phyloP scores from a whole-genome alignment of 1,140 invertebrate genomes.

The Drosophila ohnishii region DNA sequence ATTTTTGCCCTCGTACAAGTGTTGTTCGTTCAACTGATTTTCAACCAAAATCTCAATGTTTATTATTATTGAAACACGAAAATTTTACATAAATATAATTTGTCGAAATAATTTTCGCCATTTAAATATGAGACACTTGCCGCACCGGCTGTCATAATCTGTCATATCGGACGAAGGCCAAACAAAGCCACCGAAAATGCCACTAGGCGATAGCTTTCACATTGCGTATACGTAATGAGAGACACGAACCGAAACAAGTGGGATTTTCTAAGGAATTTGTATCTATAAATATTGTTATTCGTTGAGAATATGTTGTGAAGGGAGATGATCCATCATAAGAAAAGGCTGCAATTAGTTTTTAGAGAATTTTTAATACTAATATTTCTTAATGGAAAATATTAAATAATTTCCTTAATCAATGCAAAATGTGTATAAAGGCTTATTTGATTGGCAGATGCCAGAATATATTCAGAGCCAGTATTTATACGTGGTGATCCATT shows the following conservation, averaged over 20 bases:
- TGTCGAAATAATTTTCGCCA: conserved; percentile 34
- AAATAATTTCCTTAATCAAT: background rate
- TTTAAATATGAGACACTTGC: conserved; percentile 60
- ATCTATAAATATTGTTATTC: conserved; percentile 21
- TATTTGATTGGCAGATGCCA: conserved; percentile 49
- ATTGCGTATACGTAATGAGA: conserved; percentile 57
- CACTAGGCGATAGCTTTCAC: conserved; percentile 36
- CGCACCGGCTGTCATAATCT: conserved; percentile 75
- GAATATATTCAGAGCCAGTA: conserved; percentile 10
- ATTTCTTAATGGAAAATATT: background rate
- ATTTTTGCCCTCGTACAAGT: conserved; percentile 48
- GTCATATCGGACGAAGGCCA: conserved; percentile 67
- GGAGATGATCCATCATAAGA: conserved; percentile 16
- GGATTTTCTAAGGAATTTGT: conserved; percentile 46
- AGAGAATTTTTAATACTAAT: background rate
- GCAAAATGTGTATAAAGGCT: background rate
- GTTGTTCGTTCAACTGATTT: conserved; percentile 17
- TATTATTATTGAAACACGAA: conserved; percentile 53
- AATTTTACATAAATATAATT: conserved; percentile 56
- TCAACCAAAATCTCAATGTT: conserved; percentile 39
- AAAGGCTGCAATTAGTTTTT: background rate
- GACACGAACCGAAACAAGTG: conserved; percentile 32
- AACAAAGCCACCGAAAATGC: conserved; percentile 54
- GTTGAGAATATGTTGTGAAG: background rate
- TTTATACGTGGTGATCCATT: conserved; percentile 30